phyloP scores from a whole-genome alignment of 2,888 invertebrate species.

The Julus scanicus region DNA sequence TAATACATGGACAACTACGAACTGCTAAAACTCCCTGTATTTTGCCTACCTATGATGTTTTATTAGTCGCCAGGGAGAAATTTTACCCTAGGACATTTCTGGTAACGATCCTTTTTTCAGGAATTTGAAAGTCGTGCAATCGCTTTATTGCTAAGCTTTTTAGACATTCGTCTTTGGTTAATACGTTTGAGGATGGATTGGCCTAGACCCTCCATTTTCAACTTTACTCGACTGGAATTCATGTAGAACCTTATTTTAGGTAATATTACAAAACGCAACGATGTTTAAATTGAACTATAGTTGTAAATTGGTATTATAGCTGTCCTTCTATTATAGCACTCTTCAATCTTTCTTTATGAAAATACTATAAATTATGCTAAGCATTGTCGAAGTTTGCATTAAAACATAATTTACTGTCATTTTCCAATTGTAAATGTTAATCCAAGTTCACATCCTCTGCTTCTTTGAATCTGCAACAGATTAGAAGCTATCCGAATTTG shows the following conservation, averaged over 20 bases:
- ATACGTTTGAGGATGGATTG: background rate
- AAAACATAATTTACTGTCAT: background rate
- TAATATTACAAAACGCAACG: background rate
- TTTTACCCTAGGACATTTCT: constrained; percentile 10
- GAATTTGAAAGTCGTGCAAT: constrained; percentile 39
- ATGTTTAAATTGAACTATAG: background rate
- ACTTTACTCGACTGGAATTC: background rate
- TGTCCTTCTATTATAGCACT: too few relatives aligned
- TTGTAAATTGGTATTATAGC: too few relatives aligned
- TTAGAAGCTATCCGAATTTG: background rate
- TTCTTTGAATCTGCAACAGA: background rate
- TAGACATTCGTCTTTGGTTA: constrained; percentile 18
- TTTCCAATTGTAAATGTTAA: background rate
- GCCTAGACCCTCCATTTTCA: background rate
- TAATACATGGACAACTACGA: background rate
- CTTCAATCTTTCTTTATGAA: background rate
- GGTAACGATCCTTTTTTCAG: constrained; percentile 23
- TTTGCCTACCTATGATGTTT: background rate
- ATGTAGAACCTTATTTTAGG: background rate
- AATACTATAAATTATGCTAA: background rate
- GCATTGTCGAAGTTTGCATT: too few relatives aligned
- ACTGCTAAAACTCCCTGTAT: constrained; percentile 3
- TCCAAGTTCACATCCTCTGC: background rate
- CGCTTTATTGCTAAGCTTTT: constrained; percentile 36
- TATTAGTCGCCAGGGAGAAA: constrained; percentile 35